A percentile compares a stretch with the other conserved stretches of the same genome.
phyloP scores from a whole-genome alignment of 2,888 invertebrate species.

The Tinea trinotella region DNA sequence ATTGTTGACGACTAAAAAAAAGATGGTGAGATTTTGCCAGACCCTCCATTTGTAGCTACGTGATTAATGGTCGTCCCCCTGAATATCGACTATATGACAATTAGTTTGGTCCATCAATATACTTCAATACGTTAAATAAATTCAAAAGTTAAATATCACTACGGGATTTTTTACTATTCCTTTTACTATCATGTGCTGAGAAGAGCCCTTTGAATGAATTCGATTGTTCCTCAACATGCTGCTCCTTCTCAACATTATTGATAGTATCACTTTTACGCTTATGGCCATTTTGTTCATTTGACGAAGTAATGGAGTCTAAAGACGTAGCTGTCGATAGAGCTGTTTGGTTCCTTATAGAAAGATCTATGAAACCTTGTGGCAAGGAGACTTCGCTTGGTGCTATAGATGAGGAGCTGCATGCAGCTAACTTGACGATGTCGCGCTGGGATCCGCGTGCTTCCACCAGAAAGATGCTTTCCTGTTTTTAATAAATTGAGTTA shows the following conservation, averaged over 20 bases:
- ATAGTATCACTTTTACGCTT: constrained; percentile 44
- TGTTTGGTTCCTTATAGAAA: constrained; percentile 35
- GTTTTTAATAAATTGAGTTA: constrained; percentile 27
- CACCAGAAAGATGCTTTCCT: constrained; percentile 87
- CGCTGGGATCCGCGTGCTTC: constrained; percentile 84
- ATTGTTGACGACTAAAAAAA: too few relatives aligned
- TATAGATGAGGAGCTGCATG: constrained; percentile 29
- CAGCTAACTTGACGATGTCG: constrained; percentile 62
- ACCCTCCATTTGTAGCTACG: too few relatives aligned
- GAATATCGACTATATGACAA: too few relatives aligned
- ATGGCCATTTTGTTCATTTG: constrained; percentile 37
- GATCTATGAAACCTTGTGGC: constrained; percentile 37
- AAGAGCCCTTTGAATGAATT: constrained; percentile 42
- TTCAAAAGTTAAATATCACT: not conserved
- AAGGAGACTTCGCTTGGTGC: constrained; percentile 24
- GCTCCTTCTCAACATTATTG: constrained; percentile 39
- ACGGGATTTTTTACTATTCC: constrained; percentile 20
- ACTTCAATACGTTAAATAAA: too few relatives aligned
- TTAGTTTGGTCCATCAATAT: too few relatives aligned
- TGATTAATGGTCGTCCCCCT: too few relatives aligned
- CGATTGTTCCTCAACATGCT: constrained; percentile 48
- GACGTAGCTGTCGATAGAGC: constrained; percentile 69
- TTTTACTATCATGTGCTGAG: constrained; percentile 37
- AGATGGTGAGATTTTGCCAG: too few relatives aligned
- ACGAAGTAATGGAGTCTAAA: constrained; percentile 64